Base-by-base conservation (phyloP, 1,140 invertebrate genomes). In the Brachionus paranguensis region DNA sequence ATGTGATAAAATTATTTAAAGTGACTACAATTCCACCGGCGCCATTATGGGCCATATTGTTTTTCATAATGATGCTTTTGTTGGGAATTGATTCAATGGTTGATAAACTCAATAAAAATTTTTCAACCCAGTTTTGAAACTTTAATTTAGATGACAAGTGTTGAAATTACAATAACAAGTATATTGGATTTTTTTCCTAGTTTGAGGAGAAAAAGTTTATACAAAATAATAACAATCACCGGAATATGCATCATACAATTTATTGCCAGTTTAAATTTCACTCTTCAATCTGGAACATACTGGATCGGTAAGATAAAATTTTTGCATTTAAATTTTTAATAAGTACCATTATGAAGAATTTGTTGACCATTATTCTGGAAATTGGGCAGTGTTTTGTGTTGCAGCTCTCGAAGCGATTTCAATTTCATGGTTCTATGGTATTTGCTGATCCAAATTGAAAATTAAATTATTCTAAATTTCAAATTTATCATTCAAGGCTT, bases 141-240 rank as follows among this genome's bases (percentile, higher is more conserved):
- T 24, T 74, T 85, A 8, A 72, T 78, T n/a, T 92, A 94, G 89
- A 94, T 94, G 87, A 93, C 92, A 84, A 92, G 92, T 3, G 92
- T 94, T 37, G 93, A 94, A 88, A 92, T 93, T 27, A 92, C 93
- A 78, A 92, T 92, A 81, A 93, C 93, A 11, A 91, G 92, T 1
- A 91, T 94, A 84, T 90, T 93, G 5, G 93, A 94, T 86, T 89
- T 91, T 65, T 92, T 92, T 89, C 93, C 93, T 2, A 87, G 91
- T 27, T 83, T 88, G 27, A 87, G 91, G 68, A 86, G 89, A 0
- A 84, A 86, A 20, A 88, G 89, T 0, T 85, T 88, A 29, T 84
- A 89, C 11, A 87, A 92, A 83, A 88, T 91, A 50, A 89, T 90
- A 74, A 91, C 93, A 81, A 92, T 93, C 8, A 86, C 91, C 1